Percentiles rank a stretch among this genome's conserved stretches.
Evolutionary conservation across 2,888 invertebrate genomes (phyloP).

Genomic region (Clostera curtula): DNA sequence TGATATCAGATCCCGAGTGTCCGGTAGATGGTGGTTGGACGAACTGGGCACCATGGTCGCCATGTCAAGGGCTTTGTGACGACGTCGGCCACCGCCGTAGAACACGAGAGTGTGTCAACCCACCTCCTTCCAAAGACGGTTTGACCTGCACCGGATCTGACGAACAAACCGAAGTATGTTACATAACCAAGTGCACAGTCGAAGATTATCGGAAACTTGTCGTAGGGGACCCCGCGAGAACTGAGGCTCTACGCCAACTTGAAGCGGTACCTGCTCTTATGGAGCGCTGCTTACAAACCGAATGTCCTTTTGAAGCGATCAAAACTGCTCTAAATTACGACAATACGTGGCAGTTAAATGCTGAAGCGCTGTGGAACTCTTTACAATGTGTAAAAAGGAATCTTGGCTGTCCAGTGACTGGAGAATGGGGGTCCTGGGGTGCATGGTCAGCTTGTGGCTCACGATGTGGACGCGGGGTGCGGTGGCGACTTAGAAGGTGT

Average conservation of each 20-base stretch:
- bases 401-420: conserved; percentile 61
- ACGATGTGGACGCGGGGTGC: conserved; percentile 50
- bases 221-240: conserved; percentile 42
- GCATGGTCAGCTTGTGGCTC: conserved; percentile 59
- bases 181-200: conserved; percentile 52
- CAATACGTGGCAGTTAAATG: conserved; percentile 55
- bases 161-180: conserved; percentile 53
- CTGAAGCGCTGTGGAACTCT: conserved; percentile 63
- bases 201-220: conserved; percentile 50
- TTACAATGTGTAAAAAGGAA: conserved; percentile 68
- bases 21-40: conserved; percentile 70
- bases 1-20: conserved; percentile 48
- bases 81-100: conserved; percentile 52
- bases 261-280: conserved; percentile 53
- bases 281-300: conserved; percentile 56
- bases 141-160: conserved; percentile 51
- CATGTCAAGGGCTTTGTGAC: conserved; percentile 63
- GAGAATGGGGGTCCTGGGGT: conserved; percentile 61
- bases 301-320: conserved; percentile 60
- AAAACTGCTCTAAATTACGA: conserved; percentile 43
- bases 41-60: conserved; percentile 60
- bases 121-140: conserved; percentile 56
- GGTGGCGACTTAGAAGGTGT: conserved; percentile 53
- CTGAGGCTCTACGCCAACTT: conserved; percentile 47
- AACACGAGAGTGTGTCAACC: conserved; percentile 56